Base-by-base conservation (phyloP, 2,888 invertebrate species). In the Teleogryllus oceanicus region DNA sequence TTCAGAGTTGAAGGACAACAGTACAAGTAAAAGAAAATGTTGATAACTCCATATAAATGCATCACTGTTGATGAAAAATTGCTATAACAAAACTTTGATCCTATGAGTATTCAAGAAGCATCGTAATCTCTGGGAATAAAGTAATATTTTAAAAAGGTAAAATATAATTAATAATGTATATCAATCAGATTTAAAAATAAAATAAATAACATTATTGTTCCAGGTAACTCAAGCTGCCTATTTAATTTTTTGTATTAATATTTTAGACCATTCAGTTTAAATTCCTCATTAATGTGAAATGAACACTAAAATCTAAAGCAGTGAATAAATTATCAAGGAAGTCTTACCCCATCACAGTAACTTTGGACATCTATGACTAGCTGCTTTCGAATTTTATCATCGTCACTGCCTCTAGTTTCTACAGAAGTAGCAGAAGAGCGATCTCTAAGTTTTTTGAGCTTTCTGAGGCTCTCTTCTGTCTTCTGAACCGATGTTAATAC, bases 361-460 rank as follows among this genome's bases (percentile, higher is more conserved):
- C 91, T 90, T 76, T 90, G 89, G 1, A 97, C 94, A 88, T 98
- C 98, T 24, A 96, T 91, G 83, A 93, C 92, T 51, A 98, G 90
- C 86, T 98, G 98, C 81, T 94, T 89, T 76, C 97, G 90, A 85
- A 98, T 98, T 88, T 98, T 99, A 86, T 96, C 96, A 86, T 98
- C 98, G 85, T 98, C 98, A 49, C 92, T 92, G 83, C 92, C 88
- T 82, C 90, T 92, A 80, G 86, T 88, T 80, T 87, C 85, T 82
- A 87, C 87, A 79, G 85, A 84, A 79, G 85, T 80, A n/a, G 83
- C 86, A 16, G 85, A 85, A 13, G 89, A 86, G 85, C 89, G 90
- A 81, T 94, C 94, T 82, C 95, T 90, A 24, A 94, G 93, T 87
- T 94, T 93, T 87, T 97, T 97, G 85, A 99, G 89, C 84, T 97